These are phyloP conservation scores for Masticophis lateralis DNA, from an alignment of 2,797 vertebrate genomes.

Conservation along the genomic window DNA sequence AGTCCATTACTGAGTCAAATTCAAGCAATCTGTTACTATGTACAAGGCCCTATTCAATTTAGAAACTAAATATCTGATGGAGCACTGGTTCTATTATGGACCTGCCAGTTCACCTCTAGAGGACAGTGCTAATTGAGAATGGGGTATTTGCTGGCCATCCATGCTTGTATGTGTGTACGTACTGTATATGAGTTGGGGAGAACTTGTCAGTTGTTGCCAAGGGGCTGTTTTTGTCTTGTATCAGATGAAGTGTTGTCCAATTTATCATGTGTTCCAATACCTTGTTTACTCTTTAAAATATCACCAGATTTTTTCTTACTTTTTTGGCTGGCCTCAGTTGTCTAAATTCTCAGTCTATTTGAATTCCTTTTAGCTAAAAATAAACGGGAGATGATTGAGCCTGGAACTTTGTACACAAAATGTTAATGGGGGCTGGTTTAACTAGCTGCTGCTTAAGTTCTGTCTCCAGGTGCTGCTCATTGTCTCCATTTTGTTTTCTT, in stretches of 20 bases:
- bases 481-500: background rate
- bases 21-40: background rate
- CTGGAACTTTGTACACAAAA: background rate
- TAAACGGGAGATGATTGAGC: background rate
- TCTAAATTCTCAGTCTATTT: background rate
- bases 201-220: background rate
- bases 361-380: background rate
- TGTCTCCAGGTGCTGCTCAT: background rate
- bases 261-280: background rate
- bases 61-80: background rate
- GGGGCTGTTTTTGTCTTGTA: background rate
- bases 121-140: background rate
- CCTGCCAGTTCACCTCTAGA: background rate
- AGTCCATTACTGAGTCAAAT: background rate
- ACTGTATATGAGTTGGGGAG: background rate
- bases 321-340: background rate
- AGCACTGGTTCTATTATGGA: background rate
- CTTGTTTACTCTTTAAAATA: background rate
- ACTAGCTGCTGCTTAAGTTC: background rate
- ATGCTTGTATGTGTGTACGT: background rate
- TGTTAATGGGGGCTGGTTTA: background rate
- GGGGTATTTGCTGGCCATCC: background rate
- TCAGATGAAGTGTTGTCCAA: background rate
- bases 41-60: background rate
- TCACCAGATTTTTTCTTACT: background rate